Percentiles rank a stretch among this genome's conserved stretches.
Conservation (phyloP, 2,888 invertebrate species). For the Drosophila flavopinicola region DNA sequence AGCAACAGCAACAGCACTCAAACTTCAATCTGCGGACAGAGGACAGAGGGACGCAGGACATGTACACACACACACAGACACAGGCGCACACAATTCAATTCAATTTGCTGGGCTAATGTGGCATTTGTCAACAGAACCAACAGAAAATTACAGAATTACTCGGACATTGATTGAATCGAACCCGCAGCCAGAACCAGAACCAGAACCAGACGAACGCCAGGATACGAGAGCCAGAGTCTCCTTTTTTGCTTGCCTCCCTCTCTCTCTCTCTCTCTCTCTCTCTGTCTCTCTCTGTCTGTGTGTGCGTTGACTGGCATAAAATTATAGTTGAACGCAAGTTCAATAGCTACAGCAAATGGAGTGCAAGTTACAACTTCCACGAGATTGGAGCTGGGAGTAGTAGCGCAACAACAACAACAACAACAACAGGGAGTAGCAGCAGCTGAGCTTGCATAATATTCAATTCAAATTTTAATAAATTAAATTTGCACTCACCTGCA, state of each 20-base stretch:
- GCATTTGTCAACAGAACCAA: conserved; percentile 75
- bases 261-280: neutral
- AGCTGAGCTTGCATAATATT: conserved; percentile 57
- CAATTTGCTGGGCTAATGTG: conserved; percentile 79
- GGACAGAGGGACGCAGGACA: conserved; percentile 31
- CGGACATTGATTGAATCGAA: conserved; percentile 80
- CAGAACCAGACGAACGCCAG: conserved; percentile 4
- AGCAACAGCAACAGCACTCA: conserved; percentile 49
- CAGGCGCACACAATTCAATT: conserved; percentile 67
- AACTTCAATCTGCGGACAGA: conserved; percentile 49
- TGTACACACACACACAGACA: conserved; percentile 5
- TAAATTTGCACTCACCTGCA: conserved; percentile 87
- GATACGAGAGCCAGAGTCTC: conserved; percentile 4
- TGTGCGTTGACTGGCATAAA: conserved; percentile 50
- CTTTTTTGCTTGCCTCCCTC: neutral
- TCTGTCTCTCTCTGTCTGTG: conserved; percentile 6
- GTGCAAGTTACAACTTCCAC: conserved; percentile 58
- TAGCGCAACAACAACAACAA: too few species aligned
- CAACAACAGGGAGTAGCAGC: neutral
- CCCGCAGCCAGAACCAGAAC: conserved; percentile 32
- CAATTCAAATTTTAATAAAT: conserved; percentile 69
- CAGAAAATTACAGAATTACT: conserved; percentile 80
- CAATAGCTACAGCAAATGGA: conserved; percentile 61
- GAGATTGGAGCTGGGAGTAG: neutral
- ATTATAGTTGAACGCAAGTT: conserved; percentile 57